Percentiles rank a stretch among this genome's conserved stretches.
phyloP scores from a whole-genome alignment of 2,888 invertebrate genomes.

The Luperina nickerlii region DNA sequence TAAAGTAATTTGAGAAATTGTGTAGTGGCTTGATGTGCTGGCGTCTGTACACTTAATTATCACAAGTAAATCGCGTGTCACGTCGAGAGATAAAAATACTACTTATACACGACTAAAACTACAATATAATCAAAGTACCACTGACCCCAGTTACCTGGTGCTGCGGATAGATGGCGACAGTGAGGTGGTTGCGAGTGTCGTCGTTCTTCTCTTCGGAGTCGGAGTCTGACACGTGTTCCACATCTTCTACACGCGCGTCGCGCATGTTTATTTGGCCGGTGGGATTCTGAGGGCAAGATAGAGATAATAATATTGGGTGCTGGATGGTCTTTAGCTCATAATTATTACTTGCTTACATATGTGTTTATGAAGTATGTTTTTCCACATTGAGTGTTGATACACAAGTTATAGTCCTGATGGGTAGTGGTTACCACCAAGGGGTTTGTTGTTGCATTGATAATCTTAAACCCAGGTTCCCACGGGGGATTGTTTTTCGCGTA shows the following conservation, averaged over 20 bases:
- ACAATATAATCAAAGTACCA: conserved; percentile 48
- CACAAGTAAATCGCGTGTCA: too few species aligned
- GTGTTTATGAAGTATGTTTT: background rate
- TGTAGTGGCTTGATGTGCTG: too few species aligned
- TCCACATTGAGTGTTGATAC: background rate
- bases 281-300: conserved; percentile 92
- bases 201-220: conserved; percentile 96
- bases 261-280: conserved; percentile 98
- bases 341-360: too few species aligned
- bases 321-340: too few species aligned
- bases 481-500: background rate
- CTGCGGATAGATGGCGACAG: conserved; percentile 98
- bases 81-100: background rate
- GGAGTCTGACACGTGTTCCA: conserved; percentile 97
- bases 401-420: background rate
- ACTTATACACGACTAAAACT: background rate
- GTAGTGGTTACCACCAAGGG: background rate
- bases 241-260: conserved; percentile 98
- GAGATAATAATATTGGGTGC: too few species aligned
- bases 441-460: background rate
- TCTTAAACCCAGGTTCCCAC: background rate
- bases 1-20: too few species aligned
- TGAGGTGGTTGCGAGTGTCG: conserved; percentile 93
- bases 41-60: too few species aligned
- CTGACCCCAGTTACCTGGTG: conserved; percentile 91